phyloP scores from a whole-genome alignment of 2,888 invertebrate genomes.

The Elegia similella region DNA sequence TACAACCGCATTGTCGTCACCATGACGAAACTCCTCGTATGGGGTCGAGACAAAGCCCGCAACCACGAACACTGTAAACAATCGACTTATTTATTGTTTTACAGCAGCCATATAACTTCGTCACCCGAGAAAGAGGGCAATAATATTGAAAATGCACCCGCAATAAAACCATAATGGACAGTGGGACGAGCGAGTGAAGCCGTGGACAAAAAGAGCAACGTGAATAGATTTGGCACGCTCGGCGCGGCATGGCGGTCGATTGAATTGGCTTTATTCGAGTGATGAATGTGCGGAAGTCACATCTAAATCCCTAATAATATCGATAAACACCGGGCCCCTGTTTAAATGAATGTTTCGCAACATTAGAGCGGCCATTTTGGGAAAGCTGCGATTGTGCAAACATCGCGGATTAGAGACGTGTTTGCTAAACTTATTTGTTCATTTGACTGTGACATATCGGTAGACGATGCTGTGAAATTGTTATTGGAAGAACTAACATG shows the following conservation, averaged over 20 bases:
- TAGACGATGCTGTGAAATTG: slow-evolving; percentile 26
- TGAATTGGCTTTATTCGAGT: slow-evolving; percentile 51
- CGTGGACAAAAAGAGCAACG: slow-evolving; percentile 46
- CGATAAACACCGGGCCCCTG: slow-evolving; percentile 71
- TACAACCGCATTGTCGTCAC: slow-evolving; percentile 44
- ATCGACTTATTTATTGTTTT: slow-evolving; percentile 76
- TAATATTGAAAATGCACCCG: slow-evolving; percentile 65
- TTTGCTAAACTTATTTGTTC: slow-evolving; percentile 67
- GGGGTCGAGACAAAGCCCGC: slow-evolving; percentile 55
- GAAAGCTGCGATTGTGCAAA: slow-evolving; percentile 63
- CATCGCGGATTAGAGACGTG: slow-evolving; percentile 55
- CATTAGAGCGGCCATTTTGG: slow-evolving; percentile 66
- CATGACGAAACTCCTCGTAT: slow-evolving; percentile 59
- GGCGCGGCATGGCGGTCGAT: slow-evolving; percentile 33
- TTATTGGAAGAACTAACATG: slow-evolving; percentile 8
- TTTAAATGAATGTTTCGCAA: slow-evolving; percentile 72
- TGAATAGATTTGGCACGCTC: slow-evolving; percentile 69
- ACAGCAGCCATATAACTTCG: slow-evolving; percentile 71
- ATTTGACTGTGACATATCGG: slow-evolving; percentile 43
- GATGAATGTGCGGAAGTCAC: slow-evolving; percentile 74
- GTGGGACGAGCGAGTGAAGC: slow-evolving; percentile 31
- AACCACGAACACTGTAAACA: slow-evolving; percentile 68
- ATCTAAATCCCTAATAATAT: slow-evolving; percentile 71
- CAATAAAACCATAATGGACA: slow-evolving; percentile 76
- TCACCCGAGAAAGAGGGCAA: slow-evolving; percentile 58